These are phyloP conservation scores for Sympetrum striolatum DNA, from an alignment of 2,888 invertebrate species.

Conservation along the genomic window DNA sequence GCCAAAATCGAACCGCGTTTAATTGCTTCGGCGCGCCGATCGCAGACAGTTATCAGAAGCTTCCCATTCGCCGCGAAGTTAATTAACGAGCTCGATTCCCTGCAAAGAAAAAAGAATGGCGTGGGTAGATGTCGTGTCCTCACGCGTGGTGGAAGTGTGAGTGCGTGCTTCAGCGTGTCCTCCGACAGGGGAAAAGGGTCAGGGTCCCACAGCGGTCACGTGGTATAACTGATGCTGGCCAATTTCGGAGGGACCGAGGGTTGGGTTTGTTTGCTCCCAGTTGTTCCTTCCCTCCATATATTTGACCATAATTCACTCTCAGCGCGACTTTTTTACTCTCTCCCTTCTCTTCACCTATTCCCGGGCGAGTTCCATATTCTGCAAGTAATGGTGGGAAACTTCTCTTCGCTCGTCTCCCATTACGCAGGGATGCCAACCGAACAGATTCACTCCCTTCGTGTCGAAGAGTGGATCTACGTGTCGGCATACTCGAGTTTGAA, in stretches of 20 bases:
- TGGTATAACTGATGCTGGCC: neutral
- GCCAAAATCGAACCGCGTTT: no score
- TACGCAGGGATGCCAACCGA: neutral
- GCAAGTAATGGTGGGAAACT: neutral
- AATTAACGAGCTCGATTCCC: no score
- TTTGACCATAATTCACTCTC: slow-evolving; percentile 5
- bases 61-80: no score
- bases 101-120: no score
- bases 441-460: no score
- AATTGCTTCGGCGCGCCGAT: no score
- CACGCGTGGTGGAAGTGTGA: neutral
- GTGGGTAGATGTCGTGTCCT: neutral
- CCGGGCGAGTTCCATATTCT: neutral
- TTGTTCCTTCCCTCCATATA: neutral
- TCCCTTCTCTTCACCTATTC: neutral
- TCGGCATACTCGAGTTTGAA: no score
- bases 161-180: neutral
- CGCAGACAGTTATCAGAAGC: no score
- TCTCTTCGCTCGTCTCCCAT: neutral
- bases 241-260: neutral
- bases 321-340: neutral
- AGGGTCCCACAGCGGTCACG: neutral
- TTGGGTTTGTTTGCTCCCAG: neutral
- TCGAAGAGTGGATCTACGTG: no score
- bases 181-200: neutral